Percentiles rank a stretch among this genome's conserved stretches.
phyloP scores from a whole-genome alignment of 2,888 invertebrate species.

The Monoplex corrugatus region DNA sequence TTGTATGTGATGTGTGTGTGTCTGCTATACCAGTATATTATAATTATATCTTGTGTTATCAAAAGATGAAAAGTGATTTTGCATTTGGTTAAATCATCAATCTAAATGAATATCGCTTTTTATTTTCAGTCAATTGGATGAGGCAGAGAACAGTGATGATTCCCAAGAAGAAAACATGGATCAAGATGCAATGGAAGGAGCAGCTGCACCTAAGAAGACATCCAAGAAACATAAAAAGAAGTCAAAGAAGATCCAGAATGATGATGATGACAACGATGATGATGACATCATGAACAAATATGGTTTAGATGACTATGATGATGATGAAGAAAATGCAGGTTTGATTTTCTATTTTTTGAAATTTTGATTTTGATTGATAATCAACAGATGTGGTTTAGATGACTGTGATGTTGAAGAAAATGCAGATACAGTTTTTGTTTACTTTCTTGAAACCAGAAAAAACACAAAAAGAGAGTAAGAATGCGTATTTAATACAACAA shows the following conservation, averaged over 20 bases:
- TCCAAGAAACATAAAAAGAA: slow-evolving; percentile 41
- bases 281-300: slow-evolving; percentile 87
- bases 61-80: not conserved
- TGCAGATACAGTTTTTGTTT: too few species aligned
- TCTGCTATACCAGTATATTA: not conserved
- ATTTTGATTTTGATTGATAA: not conserved
- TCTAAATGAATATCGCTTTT: not conserved
- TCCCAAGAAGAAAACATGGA: slow-evolving; percentile 20
- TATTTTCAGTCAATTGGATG: slow-evolving; percentile 30
- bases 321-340: slow-evolving; percentile 69
- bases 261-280: slow-evolving; percentile 54
- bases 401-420: too few species aligned
- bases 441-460: too few species aligned
- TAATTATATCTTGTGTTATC: not conserved
- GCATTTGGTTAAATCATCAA: not conserved
- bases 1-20: not conserved
- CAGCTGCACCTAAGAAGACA: slow-evolving; percentile 2
- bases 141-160: slow-evolving; percentile 27
- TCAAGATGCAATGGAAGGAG: not conserved
- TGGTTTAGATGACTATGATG: slow-evolving; percentile 82
- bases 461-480: too few species aligned
- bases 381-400: too few species aligned
- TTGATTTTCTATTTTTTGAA: not conserved
- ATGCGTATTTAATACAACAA: too few species aligned
- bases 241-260: slow-evolving; percentile 34